Evolutionary conservation across 2,113 vertebrate species (phyloP), one percentile per base, ranked within the genome.

Genomic region (Ceratotherium simum): DNA sequence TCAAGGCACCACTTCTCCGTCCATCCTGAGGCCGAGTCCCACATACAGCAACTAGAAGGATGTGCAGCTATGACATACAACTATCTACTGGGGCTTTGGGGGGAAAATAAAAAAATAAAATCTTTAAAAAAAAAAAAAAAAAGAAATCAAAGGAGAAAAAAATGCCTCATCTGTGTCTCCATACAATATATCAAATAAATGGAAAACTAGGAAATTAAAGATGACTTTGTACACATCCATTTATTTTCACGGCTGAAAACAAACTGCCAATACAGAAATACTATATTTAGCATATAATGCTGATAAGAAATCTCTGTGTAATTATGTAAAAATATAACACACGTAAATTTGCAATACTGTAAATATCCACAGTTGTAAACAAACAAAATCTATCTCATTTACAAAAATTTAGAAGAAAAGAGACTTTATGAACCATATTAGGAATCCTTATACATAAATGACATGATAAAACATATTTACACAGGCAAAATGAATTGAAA

Each of bases 131-230:
- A n/a, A n/a, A n/a, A n/a, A n/a, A n/a, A n/a, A n/a, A n/a, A n/a
- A 94, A 90, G 20, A 96, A 96, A 92, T 97, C 18, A 76, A 90
- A 95, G 96, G n/a, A 73, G 36, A 95, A 84, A 92, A 86, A 86
- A 94, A 76, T 42, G 48, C 12, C 12, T 86, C 36, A 60, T 58
- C 9, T 88, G 21, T 82, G 5, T 82, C 60, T 94, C 31, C 39
- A 39, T 14, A 8, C 7, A 72, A 64, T 79, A 42, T 46, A 78
- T 21, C 31, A 96, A 90, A 73, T 92, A 87, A 87, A 73, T 33
- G 80, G 58, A 94, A 94, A 96, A 82, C 67, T 83, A 65, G n/a
- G 27, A 95, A 84, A 82, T 81, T 56, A 54, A 92, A 93, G 70
- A 76, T 69, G 48, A 36, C 27, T 80, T 85, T 58, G 79, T 39